Evolutionary conservation across 2,888 invertebrate genomes (phyloP), one percentile per base, ranked within the genome.

Genomic region (Mythimna ferrago): DNA sequence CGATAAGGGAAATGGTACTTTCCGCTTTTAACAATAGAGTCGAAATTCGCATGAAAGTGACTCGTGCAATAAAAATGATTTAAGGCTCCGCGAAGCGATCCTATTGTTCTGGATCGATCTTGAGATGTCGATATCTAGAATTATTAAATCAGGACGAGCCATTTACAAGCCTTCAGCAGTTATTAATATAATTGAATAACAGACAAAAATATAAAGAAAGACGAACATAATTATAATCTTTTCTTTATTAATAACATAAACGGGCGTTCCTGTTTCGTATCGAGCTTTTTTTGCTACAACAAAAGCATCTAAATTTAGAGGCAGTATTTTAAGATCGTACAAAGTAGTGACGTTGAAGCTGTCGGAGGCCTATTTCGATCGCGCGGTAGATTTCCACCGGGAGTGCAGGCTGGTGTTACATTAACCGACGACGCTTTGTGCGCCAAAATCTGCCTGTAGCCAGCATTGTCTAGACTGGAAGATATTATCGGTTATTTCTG

Each of bases 321-420:
- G 11, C 44, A 21, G 32, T 48, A 38, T 69, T 48, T 21, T 56
- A 32, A 9, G 44, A 44, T 32, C 10, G 9, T 7, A 54, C 44
- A 35, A 57, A 48, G 35, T 44, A 57, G 6, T 70, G 16, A 66
- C 41, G 54, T 44, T 4, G 11, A 19, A 2, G 10, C 10, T 57
- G 11, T 19, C 10, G 2, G 35, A 26, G n/a, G 71, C 71, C 56
- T 69, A 41, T 62, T 62, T 62, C 16, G 26, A 56, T 48, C 53
- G 19, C 1, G 26, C 61, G 11, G 32, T 41, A 61, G 38, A 72
- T 73, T 73, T 57, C 73, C 73, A 16, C 48, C 9, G 72, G 56
- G 72, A 62, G 7, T n/a, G 9, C 16, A 21, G 38, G n/a, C 6
- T 57, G 19, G 41, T 19, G 38, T 16, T 41, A 11, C n/a, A 10